A percentile compares a stretch with the other conserved stretches of the same genome.
Conservation (phyloP, 2,888 invertebrate genomes). For the Drosophila sordidula region DNA sequence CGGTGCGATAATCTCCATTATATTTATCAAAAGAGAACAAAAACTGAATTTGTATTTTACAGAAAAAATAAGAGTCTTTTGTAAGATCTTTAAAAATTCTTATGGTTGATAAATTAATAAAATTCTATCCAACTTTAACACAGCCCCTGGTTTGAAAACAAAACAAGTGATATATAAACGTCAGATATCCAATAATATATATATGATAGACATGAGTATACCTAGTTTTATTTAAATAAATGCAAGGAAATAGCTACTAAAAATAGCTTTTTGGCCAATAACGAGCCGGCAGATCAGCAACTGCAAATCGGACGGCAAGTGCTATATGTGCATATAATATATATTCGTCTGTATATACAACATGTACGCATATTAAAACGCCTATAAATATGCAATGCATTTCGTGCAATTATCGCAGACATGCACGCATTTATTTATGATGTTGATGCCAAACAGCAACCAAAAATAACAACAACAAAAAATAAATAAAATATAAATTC, state of each 20-base stretch:
- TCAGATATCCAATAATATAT: too few species aligned
- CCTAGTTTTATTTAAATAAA: constrained; percentile 6
- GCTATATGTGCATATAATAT: background rate
- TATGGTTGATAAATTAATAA: too few species aligned
- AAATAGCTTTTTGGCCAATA: constrained; percentile 28
- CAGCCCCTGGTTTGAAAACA: too few species aligned
- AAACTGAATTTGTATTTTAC: too few species aligned
- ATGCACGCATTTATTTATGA: constrained; percentile 52
- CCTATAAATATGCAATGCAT: constrained; percentile 66
- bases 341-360: background rate
- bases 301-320: constrained; percentile 13
- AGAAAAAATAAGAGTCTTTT: too few species aligned
- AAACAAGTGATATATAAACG: too few species aligned
- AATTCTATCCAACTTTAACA: too few species aligned
- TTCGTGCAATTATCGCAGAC: constrained; percentile 58
- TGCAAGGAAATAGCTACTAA: background rate
- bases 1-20: too few species aligned
- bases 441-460: constrained; percentile 36
- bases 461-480: too few species aligned
- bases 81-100: too few species aligned
- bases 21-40: too few species aligned
- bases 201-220: too few species aligned
- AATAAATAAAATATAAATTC: constrained; percentile 26
- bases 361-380: constrained; percentile 7
- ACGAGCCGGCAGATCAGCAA: background rate